phyloP scores from a whole-genome alignment of 1,140 invertebrate genomes.

The Hetaerina americana region DNA sequence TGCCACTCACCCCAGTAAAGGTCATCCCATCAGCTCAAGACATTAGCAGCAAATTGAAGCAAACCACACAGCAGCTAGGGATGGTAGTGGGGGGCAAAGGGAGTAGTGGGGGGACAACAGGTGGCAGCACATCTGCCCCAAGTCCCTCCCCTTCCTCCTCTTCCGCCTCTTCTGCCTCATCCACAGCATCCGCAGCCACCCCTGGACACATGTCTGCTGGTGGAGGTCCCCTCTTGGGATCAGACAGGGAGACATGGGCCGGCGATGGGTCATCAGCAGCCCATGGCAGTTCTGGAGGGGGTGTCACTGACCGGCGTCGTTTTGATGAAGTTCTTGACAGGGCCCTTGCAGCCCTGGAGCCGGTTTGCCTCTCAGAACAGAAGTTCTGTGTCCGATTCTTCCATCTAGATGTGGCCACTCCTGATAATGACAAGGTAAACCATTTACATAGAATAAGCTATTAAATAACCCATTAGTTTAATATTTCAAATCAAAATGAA shows the following conservation, averaged over 20 bases:
- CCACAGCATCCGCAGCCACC: neutral
- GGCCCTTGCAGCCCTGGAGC: slow-evolving; percentile 77
- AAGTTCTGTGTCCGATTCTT: slow-evolving; percentile 92
- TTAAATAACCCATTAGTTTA: too few relatives aligned
- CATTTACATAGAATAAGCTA: too few relatives aligned
- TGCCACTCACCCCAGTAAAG: neutral
- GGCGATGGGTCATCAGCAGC: slow-evolving; percentile 9
- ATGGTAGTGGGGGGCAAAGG: neutral
- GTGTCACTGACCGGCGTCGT: slow-evolving; percentile 37
- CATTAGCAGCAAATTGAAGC: neutral
- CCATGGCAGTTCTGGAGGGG: slow-evolving; percentile 26
- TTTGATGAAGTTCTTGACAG: slow-evolving; percentile 65
- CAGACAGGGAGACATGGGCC: neutral
- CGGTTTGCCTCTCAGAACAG: slow-evolving; percentile 86
- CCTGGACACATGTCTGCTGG: neutral
- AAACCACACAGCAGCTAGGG: neutral
- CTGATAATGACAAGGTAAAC: slow-evolving; percentile 25
- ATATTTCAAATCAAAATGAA: too few relatives aligned
- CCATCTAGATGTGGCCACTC: slow-evolving; percentile 52
- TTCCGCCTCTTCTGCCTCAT: neutral
- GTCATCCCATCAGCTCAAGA: neutral
- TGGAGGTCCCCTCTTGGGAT: neutral
- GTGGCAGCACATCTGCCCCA: neutral
- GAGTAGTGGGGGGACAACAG: neutral
- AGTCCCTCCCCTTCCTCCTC: neutral